Base-by-base conservation (phyloP, 2,888 invertebrate species). In the Phaedon cochleariae region DNA sequence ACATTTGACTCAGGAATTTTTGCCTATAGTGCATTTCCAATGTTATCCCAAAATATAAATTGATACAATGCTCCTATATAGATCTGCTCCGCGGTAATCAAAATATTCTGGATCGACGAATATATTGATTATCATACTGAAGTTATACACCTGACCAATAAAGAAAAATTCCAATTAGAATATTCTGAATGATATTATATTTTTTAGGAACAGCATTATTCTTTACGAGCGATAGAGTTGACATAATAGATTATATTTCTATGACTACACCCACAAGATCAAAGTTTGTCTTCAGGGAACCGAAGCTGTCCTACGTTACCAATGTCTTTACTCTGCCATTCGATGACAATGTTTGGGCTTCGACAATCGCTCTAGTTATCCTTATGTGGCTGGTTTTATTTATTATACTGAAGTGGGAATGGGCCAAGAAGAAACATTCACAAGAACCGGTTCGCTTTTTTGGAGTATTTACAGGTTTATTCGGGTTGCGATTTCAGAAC, bases 251-350 rank as follows among this genome's bases (percentile, higher is more conserved):
- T 72, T 92, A 90, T 76, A 86, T 91, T 54, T 86, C 90, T 31
- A 88, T 90, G 82, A 89, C 90, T 12, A 88, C 90, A 0, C 87
- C 88, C 1, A 90, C 90, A 0, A 83, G 86, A 71, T 91, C 90
- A 0, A 88, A 89, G 74, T 91, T 92, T 77, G 87, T 92, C 18
- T 92, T 92, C 78, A 88, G 89, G 55, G 89, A 90, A 77, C 92
- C 92, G 1, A 89, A 91, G 75, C 78, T 92, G 12, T 83, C 92
- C 0, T 90, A 89, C 68, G 89, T 92, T 45, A 89, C 88, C 70
- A 92, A 92, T 76, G 87, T 92, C 49, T 92, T 90, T 76, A 80
- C 88, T 1, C 81, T 92, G 22, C 91, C 92, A 0, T 92, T 92
- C 76, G 85, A 87, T 63, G 83, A 79, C 29, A 81, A 85, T 0